These are phyloP conservation scores for Thereva unica DNA, from an alignment of 2,888 invertebrate genomes.

Conservation along the genomic window DNA sequence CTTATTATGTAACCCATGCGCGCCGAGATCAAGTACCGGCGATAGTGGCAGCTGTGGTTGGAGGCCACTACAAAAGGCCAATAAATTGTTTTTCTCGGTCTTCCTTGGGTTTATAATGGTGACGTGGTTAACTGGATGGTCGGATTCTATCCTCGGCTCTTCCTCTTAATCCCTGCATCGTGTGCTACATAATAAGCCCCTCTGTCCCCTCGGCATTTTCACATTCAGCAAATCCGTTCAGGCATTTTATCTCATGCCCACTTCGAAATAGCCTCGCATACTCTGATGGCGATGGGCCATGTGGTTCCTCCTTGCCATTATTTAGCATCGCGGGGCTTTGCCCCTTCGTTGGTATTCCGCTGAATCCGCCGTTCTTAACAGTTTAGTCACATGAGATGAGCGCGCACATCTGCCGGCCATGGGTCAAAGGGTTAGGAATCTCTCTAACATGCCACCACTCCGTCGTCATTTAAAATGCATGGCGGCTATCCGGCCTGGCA, in stretches of 20 bases:
- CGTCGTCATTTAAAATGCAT: constrained; percentile 32
- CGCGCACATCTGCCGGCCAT: constrained; percentile 41
- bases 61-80: constrained; percentile 35
- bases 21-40: constrained; percentile 34
- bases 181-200: constrained; percentile 11
- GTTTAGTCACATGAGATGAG: constrained; percentile 30
- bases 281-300: constrained; percentile 24
- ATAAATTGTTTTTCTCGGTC: constrained; percentile 28
- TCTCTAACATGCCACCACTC: constrained; percentile 27
- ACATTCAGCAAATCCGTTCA: constrained; percentile 36
- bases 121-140: constrained; percentile 36
- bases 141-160: background rate
- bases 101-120: constrained; percentile 17
- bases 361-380: constrained; percentile 24
- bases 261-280: constrained; percentile 28
- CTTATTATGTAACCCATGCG: constrained; percentile 35
- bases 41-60: constrained; percentile 37
- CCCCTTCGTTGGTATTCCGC: background rate
- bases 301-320: constrained; percentile 31
- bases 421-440: constrained; percentile 42
- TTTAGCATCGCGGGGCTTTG: constrained; percentile 17
- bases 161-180: constrained; percentile 5
- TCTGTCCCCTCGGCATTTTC: constrained; percentile 28
- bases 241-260: constrained; percentile 32
- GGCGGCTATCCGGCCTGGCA: constrained; percentile 14